Base-by-base conservation (phyloP, 2,888 invertebrate genomes). In the Syritta pipiens region DNA sequence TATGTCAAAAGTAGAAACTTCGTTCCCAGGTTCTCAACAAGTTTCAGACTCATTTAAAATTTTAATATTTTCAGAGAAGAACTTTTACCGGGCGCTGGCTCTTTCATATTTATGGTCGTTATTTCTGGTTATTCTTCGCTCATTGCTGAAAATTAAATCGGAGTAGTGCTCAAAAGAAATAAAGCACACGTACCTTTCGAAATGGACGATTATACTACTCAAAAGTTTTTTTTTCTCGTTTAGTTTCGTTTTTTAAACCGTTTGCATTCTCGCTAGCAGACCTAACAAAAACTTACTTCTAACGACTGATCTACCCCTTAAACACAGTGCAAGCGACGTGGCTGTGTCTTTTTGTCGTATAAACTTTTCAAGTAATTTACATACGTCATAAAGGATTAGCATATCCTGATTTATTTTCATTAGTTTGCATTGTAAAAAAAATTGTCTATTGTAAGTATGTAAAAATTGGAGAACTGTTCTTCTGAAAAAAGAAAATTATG, bases 341-440 rank as follows among this genome's bases (percentile, higher is more conserved):
- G 53, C 46, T 72, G 62, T 63, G 63, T 57, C 71, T 55, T 49
- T 63, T 71, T 71, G 62, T 71, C 71, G 53, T 71, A 71, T 71
- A 71, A 71, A 53, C 62, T 71, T 71, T 71, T 63, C 40, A 60
- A 59, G 76, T 82, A 76, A 83, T 83, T 82, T 83, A 77, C 81
- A 82, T 81, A 82, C 76, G 81, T 77, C 82, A 83, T 81, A 82
- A 77, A 74, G 74, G 82, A 83, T 83, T 82, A 83, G 82, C 82
- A 82, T 81, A 82, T 82, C 72, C 82, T 82, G 82, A 82, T 82
- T 82, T 82, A 82, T 82, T 81, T 82, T 82, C 77, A 82, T 82
- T 82, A 74, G 79, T 75, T 72, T 72, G 76, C 37, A 51, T 44
- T 60, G 53, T 48, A 28, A 60, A 53, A 44, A 60, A 35, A n/a